These are phyloP conservation scores for Muntiacus reevesi DNA, from an alignment of 2,113 vertebrate genomes.

Conservation along the genomic window DNA sequence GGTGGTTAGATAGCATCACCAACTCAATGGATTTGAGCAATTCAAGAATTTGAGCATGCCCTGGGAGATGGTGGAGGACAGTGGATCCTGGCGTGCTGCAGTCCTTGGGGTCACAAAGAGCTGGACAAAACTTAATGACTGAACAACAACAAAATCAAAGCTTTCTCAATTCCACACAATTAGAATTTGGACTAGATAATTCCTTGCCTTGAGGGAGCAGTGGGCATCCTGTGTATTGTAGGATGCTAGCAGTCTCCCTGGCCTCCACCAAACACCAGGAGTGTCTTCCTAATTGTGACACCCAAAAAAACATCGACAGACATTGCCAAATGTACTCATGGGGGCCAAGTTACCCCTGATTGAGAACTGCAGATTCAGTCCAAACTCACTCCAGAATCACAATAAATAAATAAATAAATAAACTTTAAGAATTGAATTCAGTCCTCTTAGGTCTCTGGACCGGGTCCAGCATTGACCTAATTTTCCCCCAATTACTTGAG, in stretches of 20 bases:
- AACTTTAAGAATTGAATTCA: not conserved
- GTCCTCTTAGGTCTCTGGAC: not conserved
- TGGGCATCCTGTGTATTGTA: not conserved
- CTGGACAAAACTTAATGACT: not conserved
- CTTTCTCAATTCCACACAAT: not conserved
- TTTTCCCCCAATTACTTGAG: not conserved
- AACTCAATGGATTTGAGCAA: not conserved
- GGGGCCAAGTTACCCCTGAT: not conserved
- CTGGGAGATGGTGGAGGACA: not conserved
- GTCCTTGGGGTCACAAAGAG: not conserved
- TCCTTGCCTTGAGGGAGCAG: not conserved
- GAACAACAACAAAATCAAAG: not conserved
- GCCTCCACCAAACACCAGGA: not conserved
- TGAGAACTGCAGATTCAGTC: not conserved
- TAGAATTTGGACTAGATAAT: not conserved
- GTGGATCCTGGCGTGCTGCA: not conserved
- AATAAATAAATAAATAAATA: not conserved
- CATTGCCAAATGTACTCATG: not conserved
- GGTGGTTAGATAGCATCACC: not conserved
- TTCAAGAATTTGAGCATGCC: not conserved
- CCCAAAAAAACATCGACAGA: not conserved
- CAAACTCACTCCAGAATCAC: not conserved
- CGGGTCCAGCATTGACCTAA: not conserved
- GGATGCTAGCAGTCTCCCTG: not conserved
- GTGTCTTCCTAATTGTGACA: not conserved